A percentile compares a stretch with the other conserved stretches of the same genome.
These are phyloP conservation scores for Trissolcus brochymenae DNA, from an alignment of 2,888 invertebrate genomes.

Conservation along the genomic window DNA sequence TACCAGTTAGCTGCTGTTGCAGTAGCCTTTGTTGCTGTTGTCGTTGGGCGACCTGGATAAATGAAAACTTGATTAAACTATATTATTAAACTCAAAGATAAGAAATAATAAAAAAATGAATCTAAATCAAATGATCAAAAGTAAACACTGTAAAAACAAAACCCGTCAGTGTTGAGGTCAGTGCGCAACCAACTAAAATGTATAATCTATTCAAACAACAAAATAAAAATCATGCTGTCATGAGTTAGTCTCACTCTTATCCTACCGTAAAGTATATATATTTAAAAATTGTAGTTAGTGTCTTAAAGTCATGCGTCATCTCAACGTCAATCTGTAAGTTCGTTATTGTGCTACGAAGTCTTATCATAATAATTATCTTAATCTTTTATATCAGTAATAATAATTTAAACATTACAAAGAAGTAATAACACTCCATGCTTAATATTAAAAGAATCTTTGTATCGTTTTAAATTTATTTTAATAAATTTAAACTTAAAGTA, in stretches of 20 bases:
- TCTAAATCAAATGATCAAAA: not conserved
- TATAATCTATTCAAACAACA: conserved; percentile 17
- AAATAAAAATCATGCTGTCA: conserved; percentile 45
- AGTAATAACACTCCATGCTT: conserved; percentile 21
- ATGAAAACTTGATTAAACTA: conserved; percentile 1
- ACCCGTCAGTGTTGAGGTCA: not conserved
- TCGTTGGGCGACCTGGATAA: not conserved
- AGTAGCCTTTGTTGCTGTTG: conserved; percentile 81
- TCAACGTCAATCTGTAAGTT: not conserved
- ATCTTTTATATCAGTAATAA: no score
- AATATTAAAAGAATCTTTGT: not conserved
- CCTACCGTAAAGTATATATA: not conserved
- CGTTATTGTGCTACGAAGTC: no score
- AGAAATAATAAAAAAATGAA: not conserved
- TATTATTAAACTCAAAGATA: conserved; percentile 76
- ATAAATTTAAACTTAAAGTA: no score
- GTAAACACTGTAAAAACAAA: conserved; percentile 7
- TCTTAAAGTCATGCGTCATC: conserved; percentile 31
- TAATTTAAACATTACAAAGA: not conserved
- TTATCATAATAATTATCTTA: no score
- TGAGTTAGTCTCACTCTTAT: conserved; percentile 32
- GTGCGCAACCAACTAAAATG: not conserved
- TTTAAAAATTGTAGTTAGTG: conserved; percentile 20
- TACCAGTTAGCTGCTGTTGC: conserved; percentile 77
- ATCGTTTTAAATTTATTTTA: no score